Conservation (phyloP, 30 jellyfish, hydroid and myxozoan genomes). For the Hydractinia symbiolongicarpus region DNA sequence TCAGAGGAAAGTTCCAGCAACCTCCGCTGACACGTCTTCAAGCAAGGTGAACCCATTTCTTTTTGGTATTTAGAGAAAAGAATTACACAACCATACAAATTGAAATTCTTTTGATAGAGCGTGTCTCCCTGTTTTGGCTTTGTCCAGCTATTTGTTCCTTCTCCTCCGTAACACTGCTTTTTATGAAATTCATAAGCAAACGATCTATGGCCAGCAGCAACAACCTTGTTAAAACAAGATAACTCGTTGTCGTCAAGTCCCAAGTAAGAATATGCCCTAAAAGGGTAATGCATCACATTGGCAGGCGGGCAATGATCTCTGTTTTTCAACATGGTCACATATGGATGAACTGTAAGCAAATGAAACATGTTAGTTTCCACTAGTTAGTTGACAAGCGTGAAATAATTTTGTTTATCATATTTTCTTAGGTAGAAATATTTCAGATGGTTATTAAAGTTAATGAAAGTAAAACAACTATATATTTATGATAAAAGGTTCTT, state of each 20-base stretch:
- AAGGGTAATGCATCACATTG: background rate
- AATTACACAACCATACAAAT: background rate
- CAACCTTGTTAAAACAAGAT: slow-evolving; percentile 1
- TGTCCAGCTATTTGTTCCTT: background rate
- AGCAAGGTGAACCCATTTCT: slow-evolving; percentile 1
- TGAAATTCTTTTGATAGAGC: background rate
- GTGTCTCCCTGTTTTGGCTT: background rate
- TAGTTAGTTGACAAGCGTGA: no score
- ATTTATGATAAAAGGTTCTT: no score
- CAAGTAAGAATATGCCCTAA: background rate
- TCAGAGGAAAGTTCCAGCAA: no score
- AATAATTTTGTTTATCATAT: no score
- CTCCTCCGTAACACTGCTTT: slow-evolving; percentile 16
- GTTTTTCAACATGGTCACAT: background rate
- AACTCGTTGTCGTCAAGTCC: background rate
- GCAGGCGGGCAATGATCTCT: background rate
- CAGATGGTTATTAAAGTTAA: no score
- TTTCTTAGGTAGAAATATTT: no score
- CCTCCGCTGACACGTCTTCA: background rate
- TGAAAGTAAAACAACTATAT: no score
- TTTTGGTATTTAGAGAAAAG: background rate
- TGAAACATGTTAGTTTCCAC: no score
- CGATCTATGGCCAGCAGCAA: slow-evolving; percentile 11
- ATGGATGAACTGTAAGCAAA: slow-evolving; percentile 2
- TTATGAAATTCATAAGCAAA: background rate